phyloP scores from a whole-genome alignment of 2,113 vertebrate species.

The Vombatus ursinus region DNA sequence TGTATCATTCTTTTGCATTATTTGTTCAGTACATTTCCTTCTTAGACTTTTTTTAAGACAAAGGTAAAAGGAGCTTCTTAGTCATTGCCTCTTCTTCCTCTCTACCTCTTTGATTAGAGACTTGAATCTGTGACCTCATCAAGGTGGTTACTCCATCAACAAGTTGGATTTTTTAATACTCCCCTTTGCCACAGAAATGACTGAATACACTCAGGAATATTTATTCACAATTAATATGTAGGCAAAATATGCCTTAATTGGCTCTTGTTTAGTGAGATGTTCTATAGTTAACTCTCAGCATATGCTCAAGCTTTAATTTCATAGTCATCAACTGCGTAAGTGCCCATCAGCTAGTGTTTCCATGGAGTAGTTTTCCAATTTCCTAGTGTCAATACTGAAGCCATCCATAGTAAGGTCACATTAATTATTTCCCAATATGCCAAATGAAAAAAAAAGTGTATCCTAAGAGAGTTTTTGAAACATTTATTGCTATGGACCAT shows the following conservation, averaged over 20 bases:
- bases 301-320: background rate
- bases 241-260: background rate
- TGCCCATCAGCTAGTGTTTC: background rate
- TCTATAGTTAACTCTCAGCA: background rate
- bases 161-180: background rate
- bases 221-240: background rate
- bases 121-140: background rate
- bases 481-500: constrained; percentile 40
- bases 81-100: background rate
- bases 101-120: background rate
- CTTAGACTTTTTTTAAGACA: background rate
- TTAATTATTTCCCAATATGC: background rate
- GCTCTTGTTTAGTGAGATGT: background rate
- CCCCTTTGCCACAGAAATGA: background rate
- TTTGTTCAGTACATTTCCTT: background rate
- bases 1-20: background rate
- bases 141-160: background rate
- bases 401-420: background rate
- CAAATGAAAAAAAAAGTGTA: background rate
- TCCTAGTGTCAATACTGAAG: background rate
- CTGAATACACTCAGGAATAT: background rate
- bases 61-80: too few relatives aligned
- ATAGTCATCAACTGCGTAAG: background rate
- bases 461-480: constrained; percentile 40
- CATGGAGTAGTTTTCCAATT: background rate